Conservation (phyloP, 2,888 invertebrate species). For the Volucella bombylans region DNA sequence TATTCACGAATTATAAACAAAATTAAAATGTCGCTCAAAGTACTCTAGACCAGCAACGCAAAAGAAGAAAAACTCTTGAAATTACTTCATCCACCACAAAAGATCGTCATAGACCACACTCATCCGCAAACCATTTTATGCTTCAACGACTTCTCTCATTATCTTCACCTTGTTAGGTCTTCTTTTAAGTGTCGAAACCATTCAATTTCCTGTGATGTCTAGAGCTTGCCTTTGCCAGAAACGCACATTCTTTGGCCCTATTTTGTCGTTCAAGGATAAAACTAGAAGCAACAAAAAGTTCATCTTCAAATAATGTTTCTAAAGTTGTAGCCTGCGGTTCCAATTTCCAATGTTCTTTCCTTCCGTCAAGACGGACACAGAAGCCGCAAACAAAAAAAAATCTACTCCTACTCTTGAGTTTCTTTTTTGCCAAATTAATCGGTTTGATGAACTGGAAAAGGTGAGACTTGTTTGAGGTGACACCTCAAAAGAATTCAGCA, state of each 20-base stretch:
- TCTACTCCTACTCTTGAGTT: slow-evolving; percentile 7
- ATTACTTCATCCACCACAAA: no score
- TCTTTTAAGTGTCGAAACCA: slow-evolving; percentile 58
- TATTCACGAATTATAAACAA: no score
- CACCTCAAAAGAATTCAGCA: slow-evolving; percentile 58
- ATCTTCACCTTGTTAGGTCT: slow-evolving; percentile 44
- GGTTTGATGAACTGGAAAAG: slow-evolving; percentile 69
- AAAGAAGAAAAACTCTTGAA: no score
- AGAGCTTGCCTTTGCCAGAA: neutral
- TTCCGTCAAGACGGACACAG: slow-evolving; percentile 14
- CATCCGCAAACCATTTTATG: slow-evolving; percentile 27
- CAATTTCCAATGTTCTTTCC: slow-evolving; percentile 15
- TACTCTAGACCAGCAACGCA: no score
- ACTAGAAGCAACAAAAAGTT: neutral
- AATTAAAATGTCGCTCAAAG: no score
- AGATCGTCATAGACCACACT: no score
- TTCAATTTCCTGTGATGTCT: slow-evolving; percentile 6
- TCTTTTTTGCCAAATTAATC: slow-evolving; percentile 36
- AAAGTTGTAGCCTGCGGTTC: neutral
- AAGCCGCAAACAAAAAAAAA: neutral
- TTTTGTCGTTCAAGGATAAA: slow-evolving; percentile 45
- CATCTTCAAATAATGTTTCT: slow-evolving; percentile 5
- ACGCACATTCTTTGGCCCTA: slow-evolving; percentile 12
- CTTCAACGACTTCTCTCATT: slow-evolving; percentile 39
- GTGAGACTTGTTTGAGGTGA: slow-evolving; percentile 54